phyloP scores from a whole-genome alignment of 1,140 invertebrate species.

The Artemia franciscana region DNA sequence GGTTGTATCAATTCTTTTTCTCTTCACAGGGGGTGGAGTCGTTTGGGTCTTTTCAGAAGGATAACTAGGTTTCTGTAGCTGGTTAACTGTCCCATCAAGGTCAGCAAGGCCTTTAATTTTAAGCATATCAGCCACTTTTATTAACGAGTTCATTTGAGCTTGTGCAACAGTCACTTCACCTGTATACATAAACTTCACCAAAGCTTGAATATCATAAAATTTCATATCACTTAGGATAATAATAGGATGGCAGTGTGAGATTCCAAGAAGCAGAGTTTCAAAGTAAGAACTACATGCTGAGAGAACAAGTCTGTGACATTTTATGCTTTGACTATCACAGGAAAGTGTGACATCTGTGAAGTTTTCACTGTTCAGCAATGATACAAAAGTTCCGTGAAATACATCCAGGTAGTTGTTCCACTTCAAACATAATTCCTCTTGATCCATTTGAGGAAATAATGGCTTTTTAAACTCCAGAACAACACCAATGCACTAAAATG shows the following conservation, averaged over 20 bases:
- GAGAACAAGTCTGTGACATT: conserved; percentile 75
- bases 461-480: no score
- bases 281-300: conserved; percentile 85
- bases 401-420: no score
- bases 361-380: no score
- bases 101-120: conserved; percentile 75
- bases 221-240: conserved; percentile 76
- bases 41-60: no score
- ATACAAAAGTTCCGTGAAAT: no score
- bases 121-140: conserved; percentile 70
- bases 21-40: no score
- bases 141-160: conserved; percentile 59
- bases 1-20: no score
- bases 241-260: conserved; percentile 73
- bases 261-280: conserved; percentile 73
- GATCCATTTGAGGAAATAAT: no score
- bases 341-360: conserved; percentile 67
- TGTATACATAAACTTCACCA: conserved; percentile 52
- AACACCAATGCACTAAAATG: no score
- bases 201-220: conserved; percentile 63
- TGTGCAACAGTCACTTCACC: conserved; percentile 79
- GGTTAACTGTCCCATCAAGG: no score
- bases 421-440: no score
- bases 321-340: conserved; percentile 68
- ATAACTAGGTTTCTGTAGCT: no score